Evolutionary conservation across 2,888 invertebrate genomes (phyloP), one percentile per base, ranked within the genome.

Genomic region (Thereva unica): DNA sequence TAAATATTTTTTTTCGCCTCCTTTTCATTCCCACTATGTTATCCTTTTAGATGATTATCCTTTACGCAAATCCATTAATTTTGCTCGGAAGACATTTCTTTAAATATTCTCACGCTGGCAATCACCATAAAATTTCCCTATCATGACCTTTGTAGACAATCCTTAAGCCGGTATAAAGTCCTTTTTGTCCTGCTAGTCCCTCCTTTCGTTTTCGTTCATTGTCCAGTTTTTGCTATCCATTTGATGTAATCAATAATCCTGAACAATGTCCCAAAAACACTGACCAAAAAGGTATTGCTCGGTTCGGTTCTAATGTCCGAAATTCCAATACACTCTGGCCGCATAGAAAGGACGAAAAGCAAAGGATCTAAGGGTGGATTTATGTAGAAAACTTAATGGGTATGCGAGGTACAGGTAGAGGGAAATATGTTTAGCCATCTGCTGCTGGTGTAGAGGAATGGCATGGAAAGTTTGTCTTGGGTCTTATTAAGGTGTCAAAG

Each of bases 221-320:
- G 47, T 47, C 12, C 47, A 23, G 10, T n/a, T 47, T 47, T 9
- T 47, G 47, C 8, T 10, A n/a, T 47, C n/a, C 2, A 47, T 47
- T 47, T 47, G 47, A 47, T 47, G 47, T 47, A 47, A 47, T 47
- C 47, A 47, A 47, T 47, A 47, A 47, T 12, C 47, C 47, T 47
- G 47, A 47, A 47, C 47, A 47, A 47, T 47, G 47, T 47, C 47
- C 47, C 23, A 23, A 47, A 12, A 47, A 47, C 9, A 47, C 9
- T 47, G n/a, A 9, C 47, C 47, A 47, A 47, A 47, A 47, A 12
- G 47, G 23, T 23, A 23, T 23, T 23, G 4, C 12, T 47, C n/a
- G 47, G 12, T 10, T 47, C n/a, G 47, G 12, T 10, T 10, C 47
- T n/a, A 5, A 3, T 47, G 47, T n/a, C n/a, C 47, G n/a, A 47